Evolutionary conservation across 2,888 invertebrate genomes (phyloP).

Genomic region (Eurytoma adleriae): DNA sequence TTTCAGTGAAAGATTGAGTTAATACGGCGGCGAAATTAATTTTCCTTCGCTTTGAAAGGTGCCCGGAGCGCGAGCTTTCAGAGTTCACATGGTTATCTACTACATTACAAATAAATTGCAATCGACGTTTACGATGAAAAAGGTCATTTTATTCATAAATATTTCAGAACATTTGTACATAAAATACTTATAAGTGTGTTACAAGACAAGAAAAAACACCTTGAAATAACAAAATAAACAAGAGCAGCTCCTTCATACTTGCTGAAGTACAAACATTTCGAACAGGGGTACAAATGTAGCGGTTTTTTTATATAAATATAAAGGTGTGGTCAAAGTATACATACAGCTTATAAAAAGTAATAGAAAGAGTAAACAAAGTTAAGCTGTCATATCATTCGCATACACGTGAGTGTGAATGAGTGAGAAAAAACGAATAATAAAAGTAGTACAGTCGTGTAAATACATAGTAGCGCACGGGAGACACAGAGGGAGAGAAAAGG

Average conservation of each 20-base stretch:
- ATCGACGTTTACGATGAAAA: slow-evolving; percentile 33
- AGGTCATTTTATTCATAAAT: slow-evolving; percentile 50
- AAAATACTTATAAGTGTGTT: slow-evolving; percentile 11
- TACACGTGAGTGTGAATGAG: background rate
- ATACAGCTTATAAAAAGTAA: background rate
- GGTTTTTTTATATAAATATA: background rate
- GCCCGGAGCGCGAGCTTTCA: background rate
- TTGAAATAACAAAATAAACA: slow-evolving; percentile 11
- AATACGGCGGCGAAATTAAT: background rate
- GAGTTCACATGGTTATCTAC: slow-evolving; percentile 4
- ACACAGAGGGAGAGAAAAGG: slow-evolving; percentile 16
- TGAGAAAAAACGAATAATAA: slow-evolving; percentile 9
- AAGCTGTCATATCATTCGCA: slow-evolving; percentile 35
- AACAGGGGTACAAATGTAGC: slow-evolving; percentile 17
- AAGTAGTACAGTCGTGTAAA: slow-evolving; percentile 33
- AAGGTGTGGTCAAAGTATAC: background rate
- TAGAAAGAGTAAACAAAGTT: slow-evolving; percentile 34
- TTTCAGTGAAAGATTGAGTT: background rate
- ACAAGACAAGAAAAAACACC: slow-evolving; percentile 29
- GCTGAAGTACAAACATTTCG: background rate
- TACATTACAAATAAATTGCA: slow-evolving; percentile 50
- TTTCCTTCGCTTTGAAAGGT: slow-evolving; percentile 17
- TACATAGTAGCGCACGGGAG: slow-evolving; percentile 23
- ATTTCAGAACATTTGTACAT: slow-evolving; percentile 41
- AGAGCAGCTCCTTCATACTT: background rate